A percentile compares a stretch with the other conserved stretches of the same genome.
Conservation (phyloP, 2,888 invertebrate species). For the Pterobdella sp. region DNA sequence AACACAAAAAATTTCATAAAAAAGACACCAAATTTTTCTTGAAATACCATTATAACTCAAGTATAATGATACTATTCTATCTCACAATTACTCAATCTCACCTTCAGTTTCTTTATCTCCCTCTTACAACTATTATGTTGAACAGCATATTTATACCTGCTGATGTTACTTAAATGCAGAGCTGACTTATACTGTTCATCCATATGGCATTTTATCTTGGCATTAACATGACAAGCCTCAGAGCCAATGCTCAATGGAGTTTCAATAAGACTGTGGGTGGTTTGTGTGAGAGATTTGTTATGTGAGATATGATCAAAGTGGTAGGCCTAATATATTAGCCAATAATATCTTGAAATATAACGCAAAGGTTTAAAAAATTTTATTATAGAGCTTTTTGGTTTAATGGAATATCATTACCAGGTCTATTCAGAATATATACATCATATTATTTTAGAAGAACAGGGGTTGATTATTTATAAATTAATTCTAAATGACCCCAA, state of each 20-base stretch:
- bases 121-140: background rate
- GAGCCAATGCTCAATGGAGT: background rate
- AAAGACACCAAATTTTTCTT: background rate
- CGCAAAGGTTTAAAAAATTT: too few relatives aligned
- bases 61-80: too few relatives aligned
- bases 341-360: too few relatives aligned
- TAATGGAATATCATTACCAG: too few relatives aligned
- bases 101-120: background rate
- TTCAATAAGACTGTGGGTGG: background rate
- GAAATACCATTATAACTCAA: background rate
- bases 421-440: too few relatives aligned
- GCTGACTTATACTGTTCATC: background rate
- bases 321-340: too few relatives aligned
- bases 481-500: too few relatives aligned
- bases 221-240: conserved; percentile 8
- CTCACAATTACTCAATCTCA: background rate
- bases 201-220: conserved; percentile 4
- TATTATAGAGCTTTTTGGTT: too few relatives aligned
- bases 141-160: background rate
- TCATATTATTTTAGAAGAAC: too few relatives aligned
- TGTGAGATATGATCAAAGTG: too few relatives aligned
- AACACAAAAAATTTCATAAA: background rate
- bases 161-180: background rate
- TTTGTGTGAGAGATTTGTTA: too few relatives aligned
- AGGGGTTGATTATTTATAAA: too few relatives aligned